phyloP scores from a whole-genome alignment of 2,797 vertebrate genomes.

The Pseudopleuronectes americanus region DNA sequence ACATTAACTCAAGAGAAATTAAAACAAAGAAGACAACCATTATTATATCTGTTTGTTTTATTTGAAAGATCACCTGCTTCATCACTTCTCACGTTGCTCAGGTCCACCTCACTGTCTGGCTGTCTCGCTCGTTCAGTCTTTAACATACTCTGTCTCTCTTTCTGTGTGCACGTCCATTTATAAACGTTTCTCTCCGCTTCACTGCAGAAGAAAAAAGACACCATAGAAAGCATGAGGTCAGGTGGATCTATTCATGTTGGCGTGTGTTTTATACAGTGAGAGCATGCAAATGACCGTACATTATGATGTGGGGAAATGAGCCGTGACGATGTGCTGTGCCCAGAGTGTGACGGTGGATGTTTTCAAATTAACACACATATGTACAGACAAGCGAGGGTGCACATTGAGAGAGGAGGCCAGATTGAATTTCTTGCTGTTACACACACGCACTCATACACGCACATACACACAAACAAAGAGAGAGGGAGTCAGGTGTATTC shows the following conservation, averaged over 20 bases:
- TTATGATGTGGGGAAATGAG: too few species aligned
- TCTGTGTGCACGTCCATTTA: not conserved
- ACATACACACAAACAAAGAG: conserved; percentile 2
- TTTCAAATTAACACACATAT: too few species aligned
- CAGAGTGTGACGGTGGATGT: too few species aligned
- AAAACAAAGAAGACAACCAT: not conserved
- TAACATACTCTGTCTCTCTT: not conserved
- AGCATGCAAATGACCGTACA: not conserved
- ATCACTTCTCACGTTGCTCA: too few species aligned
- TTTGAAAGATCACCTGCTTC: too few species aligned
- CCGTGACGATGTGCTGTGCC: too few species aligned
- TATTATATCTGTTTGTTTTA: not conserved
- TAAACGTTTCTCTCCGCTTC: not conserved
- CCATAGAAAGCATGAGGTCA: not conserved
- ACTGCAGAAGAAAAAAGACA: not conserved
- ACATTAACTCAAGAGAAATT: not conserved
- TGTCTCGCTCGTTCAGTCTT: not conserved
- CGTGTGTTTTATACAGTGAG: conserved; percentile 9
- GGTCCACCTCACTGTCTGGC: not conserved
- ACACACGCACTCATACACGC: not conserved
- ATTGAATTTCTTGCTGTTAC: conserved; percentile 23
- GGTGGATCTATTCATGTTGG: not conserved
- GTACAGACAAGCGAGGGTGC: too few species aligned
- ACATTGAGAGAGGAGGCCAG: conserved; percentile 1
- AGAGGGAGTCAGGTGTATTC: conserved; percentile 42